Evolutionary conservation across 2,113 vertebrate species (phyloP), one percentile per base, ranked within the genome.

Genomic region (Mastomys natalensis): DNA sequence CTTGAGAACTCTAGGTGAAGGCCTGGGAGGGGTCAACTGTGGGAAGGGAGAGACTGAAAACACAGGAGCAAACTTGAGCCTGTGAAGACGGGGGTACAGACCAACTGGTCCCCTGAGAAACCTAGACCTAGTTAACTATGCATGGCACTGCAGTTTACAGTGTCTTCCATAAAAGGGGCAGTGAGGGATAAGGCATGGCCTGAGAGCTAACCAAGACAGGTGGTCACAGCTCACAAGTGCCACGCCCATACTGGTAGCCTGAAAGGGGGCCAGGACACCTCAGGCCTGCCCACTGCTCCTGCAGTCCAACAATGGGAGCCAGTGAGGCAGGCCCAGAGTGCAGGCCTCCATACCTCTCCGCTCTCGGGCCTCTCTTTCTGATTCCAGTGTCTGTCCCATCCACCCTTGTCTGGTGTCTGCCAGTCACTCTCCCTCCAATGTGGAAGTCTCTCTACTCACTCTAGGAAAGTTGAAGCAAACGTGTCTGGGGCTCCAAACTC

Each of bases 241-340:
- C n/a, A 51, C 34, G 37, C 34, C 58, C 9, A 48, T 29, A 72
- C 7, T 74, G 60, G 76, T n/a, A 51, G 74, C 40, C 19, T 45
- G 81, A 26, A 17, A 73, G 8, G 12, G 8, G 78, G 7, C 48
- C 88, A 60, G 58, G 64, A 68, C 12, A 31, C 24, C 78, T 74
- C 37, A 17, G 45, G 16, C 26, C 68, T 62, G 62, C 64, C 68
- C 70, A 85, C 74, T 4, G 34, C 7, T 5, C 45, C 48, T n/a
- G 34, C 1, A n/a, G 34, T 1, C 70, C 86, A 53, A 29, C 2
- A 37, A 0, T 0, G 7, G 78, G 22, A 22, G 7, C 5, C 68
- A 21, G 1, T 2, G 60, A 92, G 53, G 16, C 0, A 1, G 5
- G 70, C 66, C 37, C 66, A 17, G 66, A 53, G 22, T 40, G 45